A percentile compares a stretch with the other conserved stretches of the same genome.
Conservation (phyloP, 2,888 invertebrate species). For the Aleiodes leptofemur region DNA sequence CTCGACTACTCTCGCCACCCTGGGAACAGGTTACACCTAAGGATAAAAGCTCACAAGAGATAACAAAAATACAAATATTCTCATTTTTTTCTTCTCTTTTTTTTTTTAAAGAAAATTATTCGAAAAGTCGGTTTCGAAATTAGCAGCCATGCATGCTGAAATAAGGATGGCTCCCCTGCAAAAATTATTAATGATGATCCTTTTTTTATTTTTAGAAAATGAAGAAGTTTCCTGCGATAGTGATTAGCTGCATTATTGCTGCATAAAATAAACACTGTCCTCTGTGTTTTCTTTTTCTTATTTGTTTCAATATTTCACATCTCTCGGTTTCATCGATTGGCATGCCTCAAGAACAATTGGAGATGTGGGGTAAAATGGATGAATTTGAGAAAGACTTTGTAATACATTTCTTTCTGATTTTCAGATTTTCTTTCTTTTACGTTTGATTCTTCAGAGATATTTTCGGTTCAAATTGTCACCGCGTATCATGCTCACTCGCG, state of each 20-base stretch:
- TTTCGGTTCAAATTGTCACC: no score
- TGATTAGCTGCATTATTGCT: constrained; percentile 9
- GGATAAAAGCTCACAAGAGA: constrained; percentile 26
- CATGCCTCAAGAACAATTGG: constrained; percentile 20
- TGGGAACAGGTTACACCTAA: constrained; percentile 29
- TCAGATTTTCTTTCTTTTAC: neutral
- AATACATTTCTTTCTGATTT: neutral
- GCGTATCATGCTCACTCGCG: no score
- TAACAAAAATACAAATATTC: constrained; percentile 8
- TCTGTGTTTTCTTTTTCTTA: constrained; percentile 13
- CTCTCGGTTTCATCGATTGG: neutral
- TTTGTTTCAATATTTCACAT: no score
- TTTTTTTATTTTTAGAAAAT: neutral
- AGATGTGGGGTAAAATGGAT: no score
- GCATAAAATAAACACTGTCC: constrained; percentile 28
- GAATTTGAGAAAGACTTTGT: no score
- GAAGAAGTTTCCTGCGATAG: constrained; percentile 20
- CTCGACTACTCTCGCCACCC: constrained; percentile 35
- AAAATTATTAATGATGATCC: neutral
- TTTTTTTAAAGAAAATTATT: no score
- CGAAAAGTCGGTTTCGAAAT: constrained; percentile 4
- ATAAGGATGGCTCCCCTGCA: constrained; percentile 35
- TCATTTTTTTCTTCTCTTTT: no score
- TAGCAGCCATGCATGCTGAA: constrained; percentile 30
- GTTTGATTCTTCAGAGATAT: neutral